A percentile compares a stretch with the other conserved stretches of the same genome.
Evolutionary conservation across 2,113 vertebrate genomes (phyloP).

Genomic region (Eidolon helvum): DNA sequence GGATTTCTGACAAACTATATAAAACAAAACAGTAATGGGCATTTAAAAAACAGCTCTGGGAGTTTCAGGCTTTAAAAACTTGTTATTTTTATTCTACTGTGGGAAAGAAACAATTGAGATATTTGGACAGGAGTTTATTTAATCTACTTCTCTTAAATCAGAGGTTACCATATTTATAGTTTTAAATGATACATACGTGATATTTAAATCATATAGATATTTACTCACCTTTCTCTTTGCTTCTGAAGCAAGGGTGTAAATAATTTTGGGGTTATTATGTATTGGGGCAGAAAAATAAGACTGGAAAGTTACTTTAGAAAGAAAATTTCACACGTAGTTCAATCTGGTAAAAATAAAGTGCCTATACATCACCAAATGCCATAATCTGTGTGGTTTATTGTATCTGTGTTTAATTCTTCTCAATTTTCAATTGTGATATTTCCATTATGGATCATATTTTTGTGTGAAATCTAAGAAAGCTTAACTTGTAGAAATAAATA

Average conservation of each 20-base stretch:
- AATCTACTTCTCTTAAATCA: constrained; percentile 29
- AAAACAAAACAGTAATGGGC: constrained; percentile 31
- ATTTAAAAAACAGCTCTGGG: not conserved
- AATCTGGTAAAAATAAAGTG: constrained; percentile 9
- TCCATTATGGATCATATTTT: not conserved
- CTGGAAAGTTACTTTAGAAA: not conserved
- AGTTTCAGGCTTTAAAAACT: not conserved
- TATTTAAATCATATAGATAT: not conserved
- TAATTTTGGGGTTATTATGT: constrained; percentile 18
- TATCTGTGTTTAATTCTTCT: not conserved
- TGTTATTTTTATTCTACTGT: not conserved
- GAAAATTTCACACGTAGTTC: constrained; percentile 21
- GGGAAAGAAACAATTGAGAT: not conserved
- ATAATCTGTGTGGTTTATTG: not conserved
- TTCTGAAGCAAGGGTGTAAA: not conserved
- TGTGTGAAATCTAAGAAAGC: not conserved
- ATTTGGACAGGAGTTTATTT: not conserved
- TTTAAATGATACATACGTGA: not conserved
- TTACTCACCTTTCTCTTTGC: not conserved
- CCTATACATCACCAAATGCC: not conserved
- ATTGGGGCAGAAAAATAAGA: constrained; percentile 12
- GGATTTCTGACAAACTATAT: constrained; percentile 2
- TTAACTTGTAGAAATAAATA: not conserved
- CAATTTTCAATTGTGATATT: not conserved
- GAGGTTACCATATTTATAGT: not conserved